phyloP scores from a whole-genome alignment of 37 sponge, comb jelly and placozoan genomes.

The Hormiphora californensis region DNA sequence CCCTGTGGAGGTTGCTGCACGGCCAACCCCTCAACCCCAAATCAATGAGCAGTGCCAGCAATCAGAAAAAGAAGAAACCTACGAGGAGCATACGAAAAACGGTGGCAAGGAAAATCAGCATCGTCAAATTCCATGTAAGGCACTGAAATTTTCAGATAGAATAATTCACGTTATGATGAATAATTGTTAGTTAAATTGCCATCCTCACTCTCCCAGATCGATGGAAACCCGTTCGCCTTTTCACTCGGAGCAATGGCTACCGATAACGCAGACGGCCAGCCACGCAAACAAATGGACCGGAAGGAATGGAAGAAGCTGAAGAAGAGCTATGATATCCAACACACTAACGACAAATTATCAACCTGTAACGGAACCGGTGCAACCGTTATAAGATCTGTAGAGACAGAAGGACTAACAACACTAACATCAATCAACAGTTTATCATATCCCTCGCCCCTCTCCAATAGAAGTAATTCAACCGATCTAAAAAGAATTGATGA shows the following conservation, averaged over 20 bases:
- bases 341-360: neutral
- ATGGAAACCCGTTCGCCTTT: constrained; percentile 50
- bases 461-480: no score
- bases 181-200: no score
- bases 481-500: no score
- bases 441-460: no score
- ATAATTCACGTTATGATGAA: no score
- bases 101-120: neutral
- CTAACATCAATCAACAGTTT: no score
- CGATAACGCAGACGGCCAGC: neutral
- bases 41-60: no score
- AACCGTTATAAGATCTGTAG: no score
- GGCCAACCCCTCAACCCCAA: constrained; percentile 15
- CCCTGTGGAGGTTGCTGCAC: constrained; percentile 7
- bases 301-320: constrained; percentile 54
- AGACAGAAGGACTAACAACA: no score
- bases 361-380: no score
- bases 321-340: constrained; percentile 46
- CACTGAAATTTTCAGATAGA: no score
- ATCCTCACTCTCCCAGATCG: neutral
- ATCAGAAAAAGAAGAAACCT: neutral
- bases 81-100: neutral
- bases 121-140: constrained; percentile 41
- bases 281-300: neutral
- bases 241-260: neutral